Evolutionary conservation across 2,797 vertebrate genomes (phyloP).

Genomic region (Rousettus madagascariensis): DNA sequence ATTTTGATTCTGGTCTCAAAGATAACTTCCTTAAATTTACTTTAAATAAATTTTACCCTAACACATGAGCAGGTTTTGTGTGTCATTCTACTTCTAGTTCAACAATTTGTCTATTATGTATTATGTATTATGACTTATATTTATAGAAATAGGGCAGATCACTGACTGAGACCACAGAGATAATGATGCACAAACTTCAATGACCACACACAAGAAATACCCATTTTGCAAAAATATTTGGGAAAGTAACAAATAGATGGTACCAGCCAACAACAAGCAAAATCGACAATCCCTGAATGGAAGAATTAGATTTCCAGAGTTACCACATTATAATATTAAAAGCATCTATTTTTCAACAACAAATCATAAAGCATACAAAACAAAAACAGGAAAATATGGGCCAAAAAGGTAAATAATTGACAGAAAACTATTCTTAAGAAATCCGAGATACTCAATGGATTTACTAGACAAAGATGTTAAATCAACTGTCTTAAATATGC

Average conservation of each 20-base stretch:
- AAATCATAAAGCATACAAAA: not conserved
- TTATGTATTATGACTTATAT: not conserved
- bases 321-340: not conserved
- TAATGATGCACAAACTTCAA: not conserved
- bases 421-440: not conserved
- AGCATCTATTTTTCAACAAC: not conserved
- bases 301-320: not conserved
- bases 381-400: not conserved
- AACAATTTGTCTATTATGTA: too few species aligned
- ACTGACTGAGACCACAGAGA: not conserved
- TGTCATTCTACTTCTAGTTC: not conserved
- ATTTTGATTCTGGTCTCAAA: not conserved
- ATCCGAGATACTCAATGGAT: not conserved
- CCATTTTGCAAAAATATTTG: not conserved
- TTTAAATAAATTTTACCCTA: not conserved
- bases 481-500: not conserved
- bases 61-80: not conserved
- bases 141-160: not conserved
- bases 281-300: not conserved
- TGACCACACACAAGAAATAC: not conserved
- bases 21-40: not conserved
- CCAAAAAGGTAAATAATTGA: not conserved
- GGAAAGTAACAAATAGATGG: not conserved
- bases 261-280: not conserved
- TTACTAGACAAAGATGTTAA: not conserved